Conservation (phyloP, 2,113 vertebrate species). For the Daubentonia madagascariensis region DNA sequence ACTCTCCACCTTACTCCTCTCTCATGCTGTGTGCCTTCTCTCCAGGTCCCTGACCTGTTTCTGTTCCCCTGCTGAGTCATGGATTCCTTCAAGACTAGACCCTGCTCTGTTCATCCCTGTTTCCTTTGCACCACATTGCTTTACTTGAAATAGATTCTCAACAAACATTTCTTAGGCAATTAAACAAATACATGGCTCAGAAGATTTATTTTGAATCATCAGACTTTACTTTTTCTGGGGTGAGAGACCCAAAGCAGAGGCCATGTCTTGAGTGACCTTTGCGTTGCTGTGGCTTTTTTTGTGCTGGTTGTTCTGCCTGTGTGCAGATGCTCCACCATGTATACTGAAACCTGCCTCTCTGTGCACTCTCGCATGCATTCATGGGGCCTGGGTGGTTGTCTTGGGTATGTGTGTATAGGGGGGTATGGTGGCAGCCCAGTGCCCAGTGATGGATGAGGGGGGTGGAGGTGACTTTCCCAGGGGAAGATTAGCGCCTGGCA, state of each 20-base stretch:
- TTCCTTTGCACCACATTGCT: background rate
- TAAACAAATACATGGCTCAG: background rate
- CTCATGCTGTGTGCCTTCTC: background rate
- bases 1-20: background rate
- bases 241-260: background rate
- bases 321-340: background rate
- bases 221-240: background rate
- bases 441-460: slow-evolving; percentile 77
- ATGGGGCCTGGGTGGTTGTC: slow-evolving; percentile 11
- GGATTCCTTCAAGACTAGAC: background rate
- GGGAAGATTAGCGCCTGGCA: slow-evolving; percentile 79
- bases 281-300: background rate
- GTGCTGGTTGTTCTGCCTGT: background rate
- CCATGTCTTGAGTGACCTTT: background rate
- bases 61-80: background rate
- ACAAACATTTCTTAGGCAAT: slow-evolving; percentile 10
- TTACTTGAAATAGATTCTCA: slow-evolving; percentile 19
- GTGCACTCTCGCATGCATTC: background rate
- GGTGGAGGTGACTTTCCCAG: slow-evolving; percentile 80
- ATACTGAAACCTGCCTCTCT: background rate
- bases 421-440: slow-evolving; percentile 67
- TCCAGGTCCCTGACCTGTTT: background rate
- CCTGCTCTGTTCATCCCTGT: background rate
- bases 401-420: slow-evolving; percentile 14
- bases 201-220: background rate